Conservation (phyloP, 2,113 vertebrate genomes). For the Atherinomorus stipes region DNA sequence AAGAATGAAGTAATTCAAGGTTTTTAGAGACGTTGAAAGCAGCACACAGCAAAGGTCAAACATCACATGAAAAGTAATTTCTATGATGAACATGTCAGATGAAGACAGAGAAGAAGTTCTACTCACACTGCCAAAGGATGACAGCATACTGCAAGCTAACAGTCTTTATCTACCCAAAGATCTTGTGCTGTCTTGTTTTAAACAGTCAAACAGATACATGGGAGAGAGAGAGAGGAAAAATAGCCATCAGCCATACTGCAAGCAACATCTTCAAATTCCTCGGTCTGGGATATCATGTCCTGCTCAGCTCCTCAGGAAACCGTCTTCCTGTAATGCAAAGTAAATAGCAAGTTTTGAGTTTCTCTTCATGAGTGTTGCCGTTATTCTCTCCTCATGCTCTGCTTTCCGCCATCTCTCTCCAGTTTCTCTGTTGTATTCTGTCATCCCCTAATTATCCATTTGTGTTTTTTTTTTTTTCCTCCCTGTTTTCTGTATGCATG, state of each 20-base stretch:
- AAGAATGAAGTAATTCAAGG: neutral
- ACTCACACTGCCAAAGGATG: slow-evolving; percentile 14
- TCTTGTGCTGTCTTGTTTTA: slow-evolving; percentile 43
- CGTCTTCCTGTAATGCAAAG: slow-evolving; percentile 48
- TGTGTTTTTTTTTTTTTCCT: neutral
- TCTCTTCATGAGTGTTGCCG: slow-evolving; percentile 45
- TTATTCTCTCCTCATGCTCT: neutral
- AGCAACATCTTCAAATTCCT: slow-evolving; percentile 29
- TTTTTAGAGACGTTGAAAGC: slow-evolving; percentile 15
- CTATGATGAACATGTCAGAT: neutral
- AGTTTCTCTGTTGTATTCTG: slow-evolving; percentile 39
- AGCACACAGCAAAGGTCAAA: slow-evolving; percentile 4
- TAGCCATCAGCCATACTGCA: slow-evolving; percentile 30
- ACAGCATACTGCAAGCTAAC: slow-evolving; percentile 19
- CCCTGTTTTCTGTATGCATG: slow-evolving; percentile 21
- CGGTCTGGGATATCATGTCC: slow-evolving; percentile 48
- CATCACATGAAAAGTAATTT: neutral
- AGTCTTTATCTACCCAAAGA: slow-evolving; percentile 33
- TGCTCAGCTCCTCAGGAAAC: slow-evolving; percentile 35
- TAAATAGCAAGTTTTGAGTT: slow-evolving; percentile 59
- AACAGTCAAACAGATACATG: slow-evolving; percentile 34
- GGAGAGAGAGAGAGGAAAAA: slow-evolving; percentile 4
- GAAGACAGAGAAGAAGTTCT: neutral
- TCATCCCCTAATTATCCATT: slow-evolving; percentile 36
- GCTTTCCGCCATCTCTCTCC: slow-evolving; percentile 12